Base-by-base conservation (phyloP, 2,888 invertebrate species). In the Cataglyphis albicans region DNA sequence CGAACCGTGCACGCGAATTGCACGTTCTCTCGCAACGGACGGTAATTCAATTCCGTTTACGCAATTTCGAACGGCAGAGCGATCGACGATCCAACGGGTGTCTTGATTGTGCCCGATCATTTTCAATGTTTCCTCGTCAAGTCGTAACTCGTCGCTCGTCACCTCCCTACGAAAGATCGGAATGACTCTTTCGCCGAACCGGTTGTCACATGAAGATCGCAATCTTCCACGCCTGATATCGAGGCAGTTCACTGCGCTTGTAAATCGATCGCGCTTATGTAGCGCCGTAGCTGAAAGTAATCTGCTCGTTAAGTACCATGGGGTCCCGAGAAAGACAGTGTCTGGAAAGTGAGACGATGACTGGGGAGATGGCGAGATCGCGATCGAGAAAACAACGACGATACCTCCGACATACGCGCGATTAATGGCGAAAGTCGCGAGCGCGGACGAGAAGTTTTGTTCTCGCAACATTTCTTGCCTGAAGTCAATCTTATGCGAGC, bases 41-140 rank as follows among this genome's bases (percentile, higher is more conserved):
- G 81, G 91, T 91, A 90, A 91, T 87, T 88, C 87, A 87, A 91
- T 89, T 91, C 91, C 82, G 81, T 91, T 91, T 91, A 87, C 91
- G 91, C 86, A 90, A 91, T 91, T 91, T 90, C 85, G 81, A 74
- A 29, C 73, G 70, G 57, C 75, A 38, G 81, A 86, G 82, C 86
- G 83, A 85, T 78, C 67, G 75, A 75, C 85, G 65, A 65, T 70
- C 61, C 83, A 85, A 84, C 90, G 88, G 87, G 89, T 89, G 90
- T 85, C 65, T 74, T 76, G 18, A 73, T 70, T 73, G 41, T 80
- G 70, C 57, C 67, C 63, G 21, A 52, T 18, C 61, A 12, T 68
- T 52, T 52, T 48, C 67, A 38, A 9, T 18, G 41, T 35, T 48
- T 72, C 35, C 59, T 25, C 63, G 57, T n/a, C 68, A 57, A 59